These are phyloP conservation scores for Mycalesis mineus DNA, from an alignment of 2,888 invertebrate species.

Conservation along the genomic window DNA sequence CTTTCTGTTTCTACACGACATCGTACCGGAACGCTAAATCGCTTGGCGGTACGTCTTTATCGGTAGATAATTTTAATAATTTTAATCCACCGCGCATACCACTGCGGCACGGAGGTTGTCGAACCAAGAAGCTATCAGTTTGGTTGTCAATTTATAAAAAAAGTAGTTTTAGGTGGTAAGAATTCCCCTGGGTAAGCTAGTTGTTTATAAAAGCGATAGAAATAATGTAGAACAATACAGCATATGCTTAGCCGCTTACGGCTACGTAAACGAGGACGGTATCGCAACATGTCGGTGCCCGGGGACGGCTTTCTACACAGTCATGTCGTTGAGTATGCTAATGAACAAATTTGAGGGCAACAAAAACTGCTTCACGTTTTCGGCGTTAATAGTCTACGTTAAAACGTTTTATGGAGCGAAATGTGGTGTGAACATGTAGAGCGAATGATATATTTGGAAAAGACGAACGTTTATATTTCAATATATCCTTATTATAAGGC, in stretches of 20 bases:
- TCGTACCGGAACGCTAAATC: too few species aligned
- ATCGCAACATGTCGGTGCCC: constrained; percentile 29
- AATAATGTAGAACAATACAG: constrained; percentile 7
- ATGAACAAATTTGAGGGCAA: constrained; percentile 52
- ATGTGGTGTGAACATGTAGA: constrained; percentile 14
- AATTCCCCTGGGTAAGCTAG: not conserved
- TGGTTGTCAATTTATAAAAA: too few species aligned
- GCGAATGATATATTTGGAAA: not conserved
- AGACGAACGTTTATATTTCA: not conserved
- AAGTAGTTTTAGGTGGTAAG: too few species aligned
- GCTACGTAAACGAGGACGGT: constrained; percentile 59
- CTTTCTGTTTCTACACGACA: too few species aligned
- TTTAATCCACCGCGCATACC: too few species aligned
- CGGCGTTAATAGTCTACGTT: constrained; percentile 58
- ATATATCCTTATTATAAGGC: not conserved
- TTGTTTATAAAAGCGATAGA: not conserved
- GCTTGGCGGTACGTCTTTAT: too few species aligned
- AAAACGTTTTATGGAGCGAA: constrained; percentile 31
- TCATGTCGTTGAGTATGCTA: constrained; percentile 50
- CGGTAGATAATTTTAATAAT: too few species aligned
- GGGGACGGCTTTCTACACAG: constrained; percentile 12
- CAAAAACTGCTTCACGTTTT: constrained; percentile 51
- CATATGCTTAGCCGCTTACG: constrained; percentile 37
- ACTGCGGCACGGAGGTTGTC: too few species aligned
- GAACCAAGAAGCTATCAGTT: too few species aligned